phyloP scores from a whole-genome alignment of 1,140 invertebrate genomes.

The Drosophila pseudoobscura region DNA sequence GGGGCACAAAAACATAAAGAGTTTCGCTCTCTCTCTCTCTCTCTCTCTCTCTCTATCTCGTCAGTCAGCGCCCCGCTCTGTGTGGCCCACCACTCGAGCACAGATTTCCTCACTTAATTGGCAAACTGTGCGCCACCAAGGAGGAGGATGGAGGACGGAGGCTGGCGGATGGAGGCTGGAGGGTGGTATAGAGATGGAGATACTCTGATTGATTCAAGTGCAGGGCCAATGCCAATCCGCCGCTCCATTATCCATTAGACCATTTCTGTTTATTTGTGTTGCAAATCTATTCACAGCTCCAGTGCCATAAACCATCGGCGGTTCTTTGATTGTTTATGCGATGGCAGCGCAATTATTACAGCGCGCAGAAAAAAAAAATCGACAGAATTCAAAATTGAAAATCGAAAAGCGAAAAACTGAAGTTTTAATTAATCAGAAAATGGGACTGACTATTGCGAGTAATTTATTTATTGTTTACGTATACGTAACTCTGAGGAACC shows the following conservation, averaged over 20 bases:
- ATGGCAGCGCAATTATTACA: conserved; percentile 57
- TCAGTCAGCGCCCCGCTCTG: conserved; percentile 40
- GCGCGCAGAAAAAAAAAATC: conserved; percentile 34
- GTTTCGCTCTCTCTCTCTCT: conserved; percentile 13
- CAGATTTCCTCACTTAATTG: conserved; percentile 77
- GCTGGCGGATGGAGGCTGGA: too few species aligned
- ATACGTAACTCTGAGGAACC: conserved; percentile 30
- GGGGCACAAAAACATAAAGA: conserved; percentile 59
- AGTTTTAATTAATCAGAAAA: conserved; percentile 51
- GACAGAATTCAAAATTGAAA: conserved; percentile 4
- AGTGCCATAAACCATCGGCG: conserved; percentile 66
- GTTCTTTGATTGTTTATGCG: conserved; percentile 64
- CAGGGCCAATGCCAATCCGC: conserved; percentile 44
- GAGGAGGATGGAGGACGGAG: background rate
- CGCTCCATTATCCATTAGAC: conserved; percentile 1
- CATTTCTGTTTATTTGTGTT: conserved; percentile 73
- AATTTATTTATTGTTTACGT: conserved; percentile 24
- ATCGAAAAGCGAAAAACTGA: conserved; percentile 4
- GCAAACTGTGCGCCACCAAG: conserved; percentile 25
- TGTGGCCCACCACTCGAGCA: conserved; percentile 67
- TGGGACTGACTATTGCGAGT: background rate
- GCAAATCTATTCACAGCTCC: conserved; percentile 75
- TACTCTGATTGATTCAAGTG: conserved; percentile 68
- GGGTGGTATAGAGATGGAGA: background rate
- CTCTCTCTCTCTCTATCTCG: too few species aligned